Percentiles rank a stretch among this genome's conserved stretches.
Evolutionary conservation across 2,113 vertebrate genomes (phyloP).

Genomic region (Lynx canadensis): DNA sequence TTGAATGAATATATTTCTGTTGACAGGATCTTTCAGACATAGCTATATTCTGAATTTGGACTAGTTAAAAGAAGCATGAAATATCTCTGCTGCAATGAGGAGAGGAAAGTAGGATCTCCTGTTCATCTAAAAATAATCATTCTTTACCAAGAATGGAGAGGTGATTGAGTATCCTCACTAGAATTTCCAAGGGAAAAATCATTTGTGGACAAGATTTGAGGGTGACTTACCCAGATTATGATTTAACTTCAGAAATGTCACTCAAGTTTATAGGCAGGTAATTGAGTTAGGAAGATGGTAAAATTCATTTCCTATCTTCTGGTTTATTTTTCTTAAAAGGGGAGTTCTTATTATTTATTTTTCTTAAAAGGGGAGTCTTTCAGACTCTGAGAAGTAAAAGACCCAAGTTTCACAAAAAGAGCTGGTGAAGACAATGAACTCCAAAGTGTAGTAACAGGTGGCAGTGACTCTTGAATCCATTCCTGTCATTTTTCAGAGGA

Average conservation of each 20-base stretch:
- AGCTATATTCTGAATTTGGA: conserved; percentile 9
- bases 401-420: background rate
- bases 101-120: background rate
- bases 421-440: background rate
- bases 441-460: background rate
- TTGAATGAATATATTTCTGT: conserved; percentile 44
- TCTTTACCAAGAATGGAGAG: background rate
- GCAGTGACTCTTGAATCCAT: no score
- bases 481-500: background rate
- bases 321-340: background rate
- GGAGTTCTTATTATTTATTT: background rate
- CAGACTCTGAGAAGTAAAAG: background rate
- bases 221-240: background rate
- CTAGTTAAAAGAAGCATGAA: conserved; percentile 22
- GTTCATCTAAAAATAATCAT: conserved; percentile 40
- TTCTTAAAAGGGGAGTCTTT: background rate
- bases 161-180: background rate
- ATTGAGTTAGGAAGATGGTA: background rate
- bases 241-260: background rate
- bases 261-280: background rate
- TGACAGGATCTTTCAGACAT: conserved; percentile 1
- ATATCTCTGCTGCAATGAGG: background rate
- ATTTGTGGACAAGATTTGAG: background rate
- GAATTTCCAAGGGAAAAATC: background rate
- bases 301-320: background rate